These are phyloP conservation scores for Bradypodion ventrale DNA, from an alignment of 2,797 vertebrate species.

Conservation along the genomic window DNA sequence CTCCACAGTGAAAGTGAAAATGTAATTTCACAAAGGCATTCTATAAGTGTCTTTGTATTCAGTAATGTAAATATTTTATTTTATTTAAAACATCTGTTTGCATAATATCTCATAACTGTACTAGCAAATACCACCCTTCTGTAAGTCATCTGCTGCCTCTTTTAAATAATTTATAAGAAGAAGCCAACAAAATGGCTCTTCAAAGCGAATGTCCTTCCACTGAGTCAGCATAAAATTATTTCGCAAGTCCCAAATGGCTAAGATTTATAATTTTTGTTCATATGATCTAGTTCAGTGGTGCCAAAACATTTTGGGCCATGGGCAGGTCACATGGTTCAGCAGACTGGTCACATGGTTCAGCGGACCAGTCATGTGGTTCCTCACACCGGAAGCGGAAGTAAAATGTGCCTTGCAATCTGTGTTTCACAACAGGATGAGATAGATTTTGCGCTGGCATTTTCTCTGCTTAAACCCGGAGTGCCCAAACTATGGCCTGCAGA, in stretches of 20 bases:
- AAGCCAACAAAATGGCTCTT: conserved; percentile 71
- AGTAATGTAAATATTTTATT: conserved; percentile 79
- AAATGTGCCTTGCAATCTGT: too few species aligned
- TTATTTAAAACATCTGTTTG: conserved; percentile 83
- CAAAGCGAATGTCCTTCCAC: conserved; percentile 68
- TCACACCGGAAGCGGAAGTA: too few species aligned
- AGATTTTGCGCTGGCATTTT: too few species aligned
- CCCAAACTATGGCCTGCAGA: too few species aligned
- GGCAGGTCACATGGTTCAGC: too few species aligned
- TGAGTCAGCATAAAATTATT: conserved; percentile 62
- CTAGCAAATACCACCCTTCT: conserved; percentile 69
- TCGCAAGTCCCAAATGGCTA: conserved; percentile 67
- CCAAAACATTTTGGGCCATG: too few species aligned
- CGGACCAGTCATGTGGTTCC: too few species aligned
- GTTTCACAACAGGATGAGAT: too few species aligned
- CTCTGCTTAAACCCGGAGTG: too few species aligned
- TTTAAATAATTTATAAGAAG: conserved; percentile 76
- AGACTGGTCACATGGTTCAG: too few species aligned
- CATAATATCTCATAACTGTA: conserved; percentile 75
- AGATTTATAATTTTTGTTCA: conserved; percentile 47
- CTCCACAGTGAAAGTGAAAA: conserved; percentile 70
- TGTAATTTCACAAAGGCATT: conserved; percentile 81
- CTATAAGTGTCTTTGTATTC: conserved; percentile 82
- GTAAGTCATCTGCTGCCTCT: conserved; percentile 75
- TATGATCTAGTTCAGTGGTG: too few species aligned